These are phyloP conservation scores for Corythaeola cristata DNA, from an alignment of 2,113 vertebrate genomes.

Conservation along the genomic window DNA sequence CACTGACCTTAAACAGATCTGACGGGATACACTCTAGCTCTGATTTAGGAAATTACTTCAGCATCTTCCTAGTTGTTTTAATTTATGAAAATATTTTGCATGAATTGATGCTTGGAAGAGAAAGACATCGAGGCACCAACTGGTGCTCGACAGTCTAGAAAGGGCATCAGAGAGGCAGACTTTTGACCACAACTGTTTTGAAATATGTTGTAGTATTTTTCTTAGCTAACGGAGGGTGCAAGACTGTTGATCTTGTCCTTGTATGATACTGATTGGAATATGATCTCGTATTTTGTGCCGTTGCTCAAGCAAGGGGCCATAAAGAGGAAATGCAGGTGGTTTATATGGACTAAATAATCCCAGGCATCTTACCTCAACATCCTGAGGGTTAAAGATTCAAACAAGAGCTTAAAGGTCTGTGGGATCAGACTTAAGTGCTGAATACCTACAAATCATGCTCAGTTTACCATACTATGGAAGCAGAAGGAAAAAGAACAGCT, in stretches of 20 bases:
- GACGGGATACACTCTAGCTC: neutral
- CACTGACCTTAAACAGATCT: neutral
- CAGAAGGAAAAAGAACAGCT: neutral
- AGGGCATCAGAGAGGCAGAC: neutral
- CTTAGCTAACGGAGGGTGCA: neutral
- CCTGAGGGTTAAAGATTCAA: neutral
- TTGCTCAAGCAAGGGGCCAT: neutral
- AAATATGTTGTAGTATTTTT: neutral
- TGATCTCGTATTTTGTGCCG: neutral
- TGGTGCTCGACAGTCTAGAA: neutral
- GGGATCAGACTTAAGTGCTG: neutral
- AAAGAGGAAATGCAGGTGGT: neutral
- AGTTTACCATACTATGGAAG: neutral
- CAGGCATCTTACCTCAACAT: neutral
- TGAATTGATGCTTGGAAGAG: neutral
- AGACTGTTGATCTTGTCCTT: neutral
- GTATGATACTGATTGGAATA: neutral
- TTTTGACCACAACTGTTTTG: neutral
- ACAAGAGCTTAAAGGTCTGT: neutral
- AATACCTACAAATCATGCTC: neutral
- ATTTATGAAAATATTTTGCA: neutral
- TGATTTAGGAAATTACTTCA: neutral
- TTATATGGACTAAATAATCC: neutral
- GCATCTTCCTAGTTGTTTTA: neutral
- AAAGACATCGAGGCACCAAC: neutral